Evolutionary conservation across 2,113 vertebrate species (phyloP).

Genomic region (Rattus norvegicus): GRCr8 NC_086029.1:80131001-80131500

Average conservation of each 20-base stretch:
- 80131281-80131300: background rate
- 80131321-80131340: background rate
- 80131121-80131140: background rate
- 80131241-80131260: background rate
- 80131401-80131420: background rate
- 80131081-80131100: conserved; percentile 51
- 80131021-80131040: conserved; percentile 5
- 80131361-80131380: background rate
- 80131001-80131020: background rate
- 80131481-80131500: background rate
- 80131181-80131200: conserved; percentile 7
- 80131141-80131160: background rate
- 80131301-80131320: background rate
- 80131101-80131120: background rate
- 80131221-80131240: background rate
- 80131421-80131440: background rate
- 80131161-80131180: conserved; percentile 1
- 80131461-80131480: background rate
- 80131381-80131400: conserved; percentile 15
- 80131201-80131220: background rate
- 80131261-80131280: background rate
- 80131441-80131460: background rate
- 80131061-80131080: background rate
- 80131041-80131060: background rate
- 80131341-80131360: background rate